phyloP scores from a whole-genome alignment of 2,888 invertebrate genomes.

The Malachius bipustulatus region DNA sequence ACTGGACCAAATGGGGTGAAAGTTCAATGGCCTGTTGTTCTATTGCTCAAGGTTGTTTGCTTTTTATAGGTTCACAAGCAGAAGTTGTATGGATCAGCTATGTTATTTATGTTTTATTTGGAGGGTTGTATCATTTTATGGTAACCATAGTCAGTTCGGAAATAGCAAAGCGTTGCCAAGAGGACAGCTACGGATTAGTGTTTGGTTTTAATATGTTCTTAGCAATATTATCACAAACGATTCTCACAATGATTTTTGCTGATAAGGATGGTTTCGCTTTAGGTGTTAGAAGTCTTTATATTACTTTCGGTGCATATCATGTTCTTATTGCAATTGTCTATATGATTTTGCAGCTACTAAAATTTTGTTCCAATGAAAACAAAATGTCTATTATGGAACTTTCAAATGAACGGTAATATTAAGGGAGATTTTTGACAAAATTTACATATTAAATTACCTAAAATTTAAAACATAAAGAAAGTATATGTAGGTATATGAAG shows the following conservation, averaged over 20 bases:
- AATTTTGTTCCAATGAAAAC: too few relatives aligned
- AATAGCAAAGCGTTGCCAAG: conserved; percentile 67
- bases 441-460: too few relatives aligned
- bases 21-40: conserved; percentile 39
- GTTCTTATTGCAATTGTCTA: conserved; percentile 48
- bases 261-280: conserved; percentile 36
- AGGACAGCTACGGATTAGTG: conserved; percentile 79
- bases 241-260: conserved; percentile 58
- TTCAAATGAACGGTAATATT: too few relatives aligned
- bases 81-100: conserved; percentile 51
- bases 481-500: too few relatives aligned
- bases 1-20: conserved; percentile 38
- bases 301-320: conserved; percentile 58
- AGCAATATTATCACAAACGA: conserved; percentile 65
- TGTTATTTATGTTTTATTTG: conserved; percentile 59
- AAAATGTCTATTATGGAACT: too few relatives aligned
- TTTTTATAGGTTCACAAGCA: conserved; percentile 37
- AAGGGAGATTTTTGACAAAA: too few relatives aligned
- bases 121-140: conserved; percentile 66
- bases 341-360: conserved; percentile 35
- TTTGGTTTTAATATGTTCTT: conserved; percentile 83
- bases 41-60: conserved; percentile 43
- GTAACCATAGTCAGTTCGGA: conserved; percentile 77
- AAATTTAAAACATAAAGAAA: too few relatives aligned
- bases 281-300: conserved; percentile 49